phyloP scores from a whole-genome alignment of 2,113 vertebrate genomes.

The Dermatemys mawii region DNA sequence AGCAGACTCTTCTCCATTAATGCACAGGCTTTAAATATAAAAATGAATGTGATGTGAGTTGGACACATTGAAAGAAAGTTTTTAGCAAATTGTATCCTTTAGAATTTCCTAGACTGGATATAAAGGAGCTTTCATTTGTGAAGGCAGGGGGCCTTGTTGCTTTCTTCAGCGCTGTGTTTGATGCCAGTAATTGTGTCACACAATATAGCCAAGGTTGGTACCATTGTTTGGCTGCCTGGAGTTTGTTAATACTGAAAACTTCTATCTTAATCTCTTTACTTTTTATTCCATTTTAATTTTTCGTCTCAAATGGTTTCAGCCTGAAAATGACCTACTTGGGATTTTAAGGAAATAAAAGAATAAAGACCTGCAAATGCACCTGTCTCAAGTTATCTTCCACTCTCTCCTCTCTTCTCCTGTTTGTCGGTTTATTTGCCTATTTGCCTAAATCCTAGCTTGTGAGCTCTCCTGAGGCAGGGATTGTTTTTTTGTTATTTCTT shows the following conservation, averaged over 20 bases:
- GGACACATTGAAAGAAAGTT: background rate
- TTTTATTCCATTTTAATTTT: background rate
- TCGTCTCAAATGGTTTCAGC: background rate
- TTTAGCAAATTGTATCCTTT: background rate
- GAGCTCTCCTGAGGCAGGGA: background rate
- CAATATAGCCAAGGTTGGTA: rapidly evolving
- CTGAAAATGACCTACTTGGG: conserved; percentile 8
- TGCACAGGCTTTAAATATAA: background rate
- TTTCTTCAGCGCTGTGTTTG: background rate
- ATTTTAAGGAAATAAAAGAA: rapidly evolving
- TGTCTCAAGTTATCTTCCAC: rapidly evolving
- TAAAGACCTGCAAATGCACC: rapidly evolving
- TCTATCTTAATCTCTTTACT: background rate
- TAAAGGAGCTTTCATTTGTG: rapidly evolving
- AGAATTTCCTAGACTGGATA: background rate
- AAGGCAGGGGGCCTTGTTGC: background rate
- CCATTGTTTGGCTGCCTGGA: background rate
- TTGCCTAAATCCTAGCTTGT: background rate
- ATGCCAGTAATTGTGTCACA: background rate
- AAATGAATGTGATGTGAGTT: background rate
- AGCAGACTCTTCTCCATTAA: background rate
- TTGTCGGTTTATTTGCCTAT: rapidly evolving
- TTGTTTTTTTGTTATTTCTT: background rate
- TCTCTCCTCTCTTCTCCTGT: background rate
- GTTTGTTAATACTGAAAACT: background rate